Conservation (phyloP, 2,888 invertebrate species). For the Cabera pusaria region DNA sequence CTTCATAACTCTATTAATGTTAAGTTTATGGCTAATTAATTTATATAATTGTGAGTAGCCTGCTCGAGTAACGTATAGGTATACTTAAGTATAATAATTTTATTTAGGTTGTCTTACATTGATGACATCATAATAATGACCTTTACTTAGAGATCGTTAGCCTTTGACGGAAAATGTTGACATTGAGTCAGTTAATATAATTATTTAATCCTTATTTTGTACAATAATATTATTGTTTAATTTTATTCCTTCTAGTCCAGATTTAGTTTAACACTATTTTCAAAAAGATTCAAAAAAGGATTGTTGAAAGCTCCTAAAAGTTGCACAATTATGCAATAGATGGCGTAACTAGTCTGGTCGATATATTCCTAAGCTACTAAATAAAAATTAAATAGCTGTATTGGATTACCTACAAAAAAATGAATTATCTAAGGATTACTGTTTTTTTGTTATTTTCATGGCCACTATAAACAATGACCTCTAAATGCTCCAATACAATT, state of each 20-base stretch:
- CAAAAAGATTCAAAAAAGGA: no score
- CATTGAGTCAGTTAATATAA: conserved; percentile 15
- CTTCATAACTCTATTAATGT: neutral
- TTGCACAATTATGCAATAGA: no score
- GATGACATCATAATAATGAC: conserved; percentile 45
- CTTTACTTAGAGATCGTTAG: conserved; percentile 44
- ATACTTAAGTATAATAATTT: neutral
- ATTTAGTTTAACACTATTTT: no score
- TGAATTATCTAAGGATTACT: no score
- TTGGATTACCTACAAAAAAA: no score
- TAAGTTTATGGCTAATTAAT: neutral
- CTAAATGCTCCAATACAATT: neutral
- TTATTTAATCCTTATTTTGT: no score
- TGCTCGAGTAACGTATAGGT: no score
- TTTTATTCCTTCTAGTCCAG: no score
- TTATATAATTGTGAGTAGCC: neutral
- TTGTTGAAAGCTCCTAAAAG: no score
- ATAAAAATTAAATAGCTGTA: no score
- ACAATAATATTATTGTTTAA: no score
- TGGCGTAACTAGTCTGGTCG: conserved; percentile 22
- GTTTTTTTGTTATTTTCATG: neutral
- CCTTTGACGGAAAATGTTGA: conserved; percentile 39
- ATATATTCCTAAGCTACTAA: no score
- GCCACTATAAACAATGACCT: neutral
- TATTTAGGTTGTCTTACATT: conserved; percentile 3